Evolutionary conservation across 2,113 vertebrate genomes (phyloP).

Genomic region (Tragelaphus strepsiceros): DNA sequence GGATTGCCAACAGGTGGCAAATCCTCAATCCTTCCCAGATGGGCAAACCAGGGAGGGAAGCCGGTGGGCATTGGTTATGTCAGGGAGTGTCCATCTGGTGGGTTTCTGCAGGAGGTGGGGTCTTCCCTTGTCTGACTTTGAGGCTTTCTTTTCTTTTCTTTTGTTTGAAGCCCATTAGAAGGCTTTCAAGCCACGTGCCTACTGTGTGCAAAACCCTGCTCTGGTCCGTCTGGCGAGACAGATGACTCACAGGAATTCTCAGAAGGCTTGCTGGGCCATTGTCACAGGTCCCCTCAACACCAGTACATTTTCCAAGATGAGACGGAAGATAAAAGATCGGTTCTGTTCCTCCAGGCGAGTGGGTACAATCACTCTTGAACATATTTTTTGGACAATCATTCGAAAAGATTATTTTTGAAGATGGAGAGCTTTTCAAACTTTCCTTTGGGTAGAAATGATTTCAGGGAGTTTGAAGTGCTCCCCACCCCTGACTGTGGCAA

Average conservation of each 20-base stretch:
- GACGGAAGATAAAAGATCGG: slow-evolving; percentile 24
- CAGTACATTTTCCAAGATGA: slow-evolving; percentile 65
- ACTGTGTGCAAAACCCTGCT: neutral
- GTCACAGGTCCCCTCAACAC: slow-evolving; percentile 54
- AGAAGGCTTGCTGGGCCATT: neutral
- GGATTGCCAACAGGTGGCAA: neutral
- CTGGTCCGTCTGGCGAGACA: neutral
- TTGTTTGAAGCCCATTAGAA: neutral
- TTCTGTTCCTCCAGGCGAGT: slow-evolving; percentile 25
- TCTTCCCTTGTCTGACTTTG: neutral
- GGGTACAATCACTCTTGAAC: slow-evolving; percentile 5
- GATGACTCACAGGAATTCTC: neutral
- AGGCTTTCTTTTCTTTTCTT: neutral
- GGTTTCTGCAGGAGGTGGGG: neutral
- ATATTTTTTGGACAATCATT: slow-evolving; percentile 53
- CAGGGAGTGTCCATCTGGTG: neutral
- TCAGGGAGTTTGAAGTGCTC: neutral
- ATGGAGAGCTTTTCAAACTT: slow-evolving; percentile 33
- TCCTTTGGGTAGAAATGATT: neutral
- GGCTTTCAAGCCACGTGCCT: neutral
- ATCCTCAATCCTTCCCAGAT: neutral
- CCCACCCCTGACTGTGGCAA: neutral
- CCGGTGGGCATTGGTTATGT: too few relatives aligned
- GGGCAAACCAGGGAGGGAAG: neutral
- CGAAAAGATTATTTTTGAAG: slow-evolving; percentile 57